These are phyloP conservation scores for Drosophila melanosoma DNA, from an alignment of 2,888 invertebrate species.

Conservation along the genomic window DNA sequence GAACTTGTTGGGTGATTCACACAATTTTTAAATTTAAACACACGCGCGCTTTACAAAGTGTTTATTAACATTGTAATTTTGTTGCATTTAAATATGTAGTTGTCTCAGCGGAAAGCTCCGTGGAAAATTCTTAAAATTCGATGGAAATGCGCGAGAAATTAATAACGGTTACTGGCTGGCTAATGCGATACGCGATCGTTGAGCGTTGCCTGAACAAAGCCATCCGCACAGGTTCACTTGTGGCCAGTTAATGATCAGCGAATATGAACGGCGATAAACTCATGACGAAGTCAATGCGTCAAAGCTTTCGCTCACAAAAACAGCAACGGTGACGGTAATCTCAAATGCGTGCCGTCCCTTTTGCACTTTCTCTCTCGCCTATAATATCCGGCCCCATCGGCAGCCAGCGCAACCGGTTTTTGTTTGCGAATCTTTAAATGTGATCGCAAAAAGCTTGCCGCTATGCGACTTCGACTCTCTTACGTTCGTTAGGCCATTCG, in stretches of 20 bases:
- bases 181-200: conserved; percentile 23
- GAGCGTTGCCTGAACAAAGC: conserved; percentile 9
- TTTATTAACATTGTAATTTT: not conserved
- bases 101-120: conserved; percentile 14
- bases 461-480: conserved; percentile 16
- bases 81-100: not conserved
- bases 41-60: conserved; percentile 7
- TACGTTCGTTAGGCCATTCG: conserved; percentile 26
- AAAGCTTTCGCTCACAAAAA: conserved; percentile 53
- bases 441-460: conserved; percentile 39
- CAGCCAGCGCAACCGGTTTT: conserved; percentile 31
- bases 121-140: conserved; percentile 22
- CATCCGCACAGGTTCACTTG: conserved; percentile 60
- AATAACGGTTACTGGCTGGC: conserved; percentile 53
- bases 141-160: conserved; percentile 15
- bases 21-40: not conserved
- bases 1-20: conserved; percentile 46
- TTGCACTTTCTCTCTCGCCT: not conserved
- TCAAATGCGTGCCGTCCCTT: not conserved
- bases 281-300: conserved; percentile 61
- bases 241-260: conserved; percentile 64
- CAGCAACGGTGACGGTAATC: not conserved
- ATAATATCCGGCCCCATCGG: conserved; percentile 11
- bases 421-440: conserved; percentile 19
- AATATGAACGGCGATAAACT: conserved; percentile 44